Evolutionary conservation across 2,888 invertebrate species (phyloP).

Genomic region (Eupithecia insigniata): DNA sequence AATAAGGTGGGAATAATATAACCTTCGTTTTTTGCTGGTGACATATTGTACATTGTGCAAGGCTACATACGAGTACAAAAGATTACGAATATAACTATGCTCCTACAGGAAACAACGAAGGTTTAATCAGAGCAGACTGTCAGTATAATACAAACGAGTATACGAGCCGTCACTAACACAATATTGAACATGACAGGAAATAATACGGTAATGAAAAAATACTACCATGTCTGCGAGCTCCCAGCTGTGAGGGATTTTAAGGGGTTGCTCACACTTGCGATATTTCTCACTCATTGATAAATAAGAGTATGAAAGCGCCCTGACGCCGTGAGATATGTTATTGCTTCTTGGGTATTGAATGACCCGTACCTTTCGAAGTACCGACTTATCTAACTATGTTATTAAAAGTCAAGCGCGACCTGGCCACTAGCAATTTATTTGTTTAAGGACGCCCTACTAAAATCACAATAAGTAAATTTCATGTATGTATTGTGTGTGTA

Average conservation of each 20-base stretch:
- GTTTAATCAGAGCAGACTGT: slow-evolving; percentile 55
- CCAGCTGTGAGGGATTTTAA: neutral
- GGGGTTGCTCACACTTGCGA: neutral
- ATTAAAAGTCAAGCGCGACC: neutral
- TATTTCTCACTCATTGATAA: neutral
- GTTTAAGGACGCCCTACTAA: neutral
- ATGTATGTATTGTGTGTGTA: no score
- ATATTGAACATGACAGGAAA: slow-evolving; percentile 65
- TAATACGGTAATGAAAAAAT: slow-evolving; percentile 47
- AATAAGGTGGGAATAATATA: neutral
- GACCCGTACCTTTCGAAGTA: neutral
- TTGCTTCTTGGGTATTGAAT: neutral
- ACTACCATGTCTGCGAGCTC: slow-evolving; percentile 14
- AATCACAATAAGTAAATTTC: no score
- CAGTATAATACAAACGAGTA: slow-evolving; percentile 55
- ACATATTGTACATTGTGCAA: neutral
- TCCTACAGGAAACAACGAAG: slow-evolving; percentile 16
- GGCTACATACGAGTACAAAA: neutral
- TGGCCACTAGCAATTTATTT: neutral
- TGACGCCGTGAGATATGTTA: neutral
- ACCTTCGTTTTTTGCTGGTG: neutral
- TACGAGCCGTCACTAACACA: slow-evolving; percentile 68
- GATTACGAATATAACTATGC: slow-evolving; percentile 4
- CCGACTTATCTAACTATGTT: neutral
- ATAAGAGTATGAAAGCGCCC: neutral